Conservation (phyloP, 2,888 invertebrate genomes). For the Latheticus oryzae region DNA sequence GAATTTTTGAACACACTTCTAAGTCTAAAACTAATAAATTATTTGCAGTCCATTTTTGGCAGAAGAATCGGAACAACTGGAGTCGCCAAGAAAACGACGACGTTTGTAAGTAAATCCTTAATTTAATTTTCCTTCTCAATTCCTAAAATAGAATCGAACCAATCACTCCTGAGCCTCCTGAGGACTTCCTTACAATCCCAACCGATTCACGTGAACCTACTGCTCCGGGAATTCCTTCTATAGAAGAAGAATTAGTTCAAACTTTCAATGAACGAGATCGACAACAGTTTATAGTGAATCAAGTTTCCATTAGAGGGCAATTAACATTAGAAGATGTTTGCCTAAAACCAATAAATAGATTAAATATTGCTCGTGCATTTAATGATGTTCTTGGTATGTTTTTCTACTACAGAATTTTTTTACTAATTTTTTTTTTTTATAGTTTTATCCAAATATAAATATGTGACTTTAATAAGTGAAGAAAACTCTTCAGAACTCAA, state of each 20-base stretch:
- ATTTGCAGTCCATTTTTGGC: too few species aligned
- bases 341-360: constrained; percentile 39
- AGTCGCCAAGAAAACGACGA: constrained; percentile 12
- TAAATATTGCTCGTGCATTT: constrained; percentile 43
- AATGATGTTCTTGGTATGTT: constrained; percentile 43
- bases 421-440: background rate
- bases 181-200: constrained; percentile 5
- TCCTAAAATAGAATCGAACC: constrained; percentile 2
- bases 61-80: constrained; percentile 4
- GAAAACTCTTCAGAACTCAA: constrained; percentile 4
- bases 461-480: constrained; percentile 9
- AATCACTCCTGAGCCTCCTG: background rate
- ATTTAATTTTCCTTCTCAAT: background rate
- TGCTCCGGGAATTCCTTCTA: background rate
- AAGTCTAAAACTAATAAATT: too few species aligned
- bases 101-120: constrained; percentile 10
- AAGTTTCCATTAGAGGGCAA: constrained; percentile 18
- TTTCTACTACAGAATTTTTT: background rate
- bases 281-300: constrained; percentile 43
- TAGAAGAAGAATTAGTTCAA: background rate
- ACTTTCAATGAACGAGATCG: constrained; percentile 3
- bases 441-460: constrained; percentile 16
- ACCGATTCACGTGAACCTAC: background rate
- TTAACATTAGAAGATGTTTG: constrained; percentile 41
- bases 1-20: too few species aligned